phyloP scores from a whole-genome alignment of 2,888 invertebrate species.

The Ceriagrion tenellum region DNA sequence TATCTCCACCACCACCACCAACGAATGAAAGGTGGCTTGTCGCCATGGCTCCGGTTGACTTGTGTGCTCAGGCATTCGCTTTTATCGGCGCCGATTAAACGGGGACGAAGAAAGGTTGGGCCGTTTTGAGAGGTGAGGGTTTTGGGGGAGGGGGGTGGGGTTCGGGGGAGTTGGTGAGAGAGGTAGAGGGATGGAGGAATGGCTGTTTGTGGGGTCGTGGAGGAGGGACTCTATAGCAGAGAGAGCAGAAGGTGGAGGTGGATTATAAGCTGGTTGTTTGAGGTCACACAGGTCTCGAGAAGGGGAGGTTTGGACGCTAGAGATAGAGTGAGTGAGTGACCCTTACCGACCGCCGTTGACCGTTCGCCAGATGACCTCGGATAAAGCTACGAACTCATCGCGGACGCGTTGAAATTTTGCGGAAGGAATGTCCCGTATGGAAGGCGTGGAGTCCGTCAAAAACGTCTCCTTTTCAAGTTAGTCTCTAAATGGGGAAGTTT shows the following conservation, averaged over 20 bases:
- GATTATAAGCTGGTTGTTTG: neutral
- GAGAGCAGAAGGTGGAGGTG: neutral
- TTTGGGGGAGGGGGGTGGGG: too few relatives aligned
- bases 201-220: neutral
- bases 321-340: neutral
- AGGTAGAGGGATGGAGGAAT: neutral
- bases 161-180: neutral
- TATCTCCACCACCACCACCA: neutral
- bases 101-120: neutral
- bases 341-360: conserved; percentile 5
- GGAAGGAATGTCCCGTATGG: neutral
- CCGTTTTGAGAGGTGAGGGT: neutral
- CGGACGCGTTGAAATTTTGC: neutral
- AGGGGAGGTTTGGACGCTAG: neutral
- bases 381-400: neutral
- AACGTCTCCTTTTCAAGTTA: too few relatives aligned
- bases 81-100: conserved; percentile 55
- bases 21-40: conserved; percentile 30
- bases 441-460: neutral
- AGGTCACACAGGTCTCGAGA: neutral
- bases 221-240: neutral
- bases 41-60: conserved; percentile 34
- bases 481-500: neutral
- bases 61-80: conserved; percentile 49
- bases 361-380: conserved; percentile 16